phyloP scores from a whole-genome alignment of 2,888 invertebrate species.

The Drosophila limbata region DNA sequence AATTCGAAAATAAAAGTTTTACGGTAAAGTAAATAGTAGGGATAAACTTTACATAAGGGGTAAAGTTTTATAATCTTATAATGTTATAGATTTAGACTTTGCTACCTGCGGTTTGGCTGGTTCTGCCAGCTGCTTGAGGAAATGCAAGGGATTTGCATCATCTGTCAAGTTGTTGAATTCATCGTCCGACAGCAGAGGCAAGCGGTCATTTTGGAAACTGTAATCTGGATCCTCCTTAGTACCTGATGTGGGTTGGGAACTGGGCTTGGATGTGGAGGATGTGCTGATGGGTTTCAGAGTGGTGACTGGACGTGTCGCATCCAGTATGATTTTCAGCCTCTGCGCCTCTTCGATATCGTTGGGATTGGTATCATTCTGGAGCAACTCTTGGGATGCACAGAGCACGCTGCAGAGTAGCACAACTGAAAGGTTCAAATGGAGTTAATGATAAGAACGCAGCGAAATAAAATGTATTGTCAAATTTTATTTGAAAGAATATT shows the following conservation, averaged over 20 bases:
- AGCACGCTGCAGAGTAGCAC: conserved; percentile 31
- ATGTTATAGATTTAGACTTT: not conserved
- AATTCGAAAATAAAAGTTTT: no score
- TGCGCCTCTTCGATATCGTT: conserved; percentile 18
- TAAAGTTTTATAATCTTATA: not conserved
- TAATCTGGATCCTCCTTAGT: conserved; percentile 53
- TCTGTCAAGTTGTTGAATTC: conserved; percentile 66
- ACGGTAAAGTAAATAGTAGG: no score
- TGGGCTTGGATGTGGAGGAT: not conserved
- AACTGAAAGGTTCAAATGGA: conserved; percentile 29
- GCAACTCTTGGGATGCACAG: conserved; percentile 13
- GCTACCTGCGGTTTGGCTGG: conserved; percentile 39
- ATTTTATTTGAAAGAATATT: conserved; percentile 76
- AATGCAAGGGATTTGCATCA: conserved; percentile 70
- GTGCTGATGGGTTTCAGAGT: conserved; percentile 17
- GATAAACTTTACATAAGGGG: no score
- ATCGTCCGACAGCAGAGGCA: conserved; percentile 66
- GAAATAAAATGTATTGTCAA: conserved; percentile 35
- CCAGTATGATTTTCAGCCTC: conserved; percentile 21
- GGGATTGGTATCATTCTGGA: conserved; percentile 1
- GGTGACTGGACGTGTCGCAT: conserved; percentile 2
- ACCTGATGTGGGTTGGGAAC: not conserved
- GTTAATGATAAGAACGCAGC: not conserved
- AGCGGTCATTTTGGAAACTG: conserved; percentile 56
- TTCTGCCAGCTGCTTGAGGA: conserved; percentile 56